Base-by-base conservation (phyloP, 2,888 invertebrate genomes). In the Eutolmus rufibarbis region DNA sequence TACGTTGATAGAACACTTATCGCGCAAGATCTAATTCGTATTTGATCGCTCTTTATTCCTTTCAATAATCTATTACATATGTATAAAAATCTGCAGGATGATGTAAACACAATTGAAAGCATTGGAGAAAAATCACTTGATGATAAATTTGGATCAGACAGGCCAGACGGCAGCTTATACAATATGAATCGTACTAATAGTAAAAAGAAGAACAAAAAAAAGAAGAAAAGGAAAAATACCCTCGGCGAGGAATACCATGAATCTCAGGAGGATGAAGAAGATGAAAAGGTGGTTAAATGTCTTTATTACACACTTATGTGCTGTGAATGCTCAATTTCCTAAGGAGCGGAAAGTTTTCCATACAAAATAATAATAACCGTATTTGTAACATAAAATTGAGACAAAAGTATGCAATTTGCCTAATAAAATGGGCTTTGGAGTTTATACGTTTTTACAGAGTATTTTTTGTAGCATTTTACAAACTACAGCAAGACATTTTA, bases 251-350 rank as follows among this genome's bases (percentile, higher is more conserved):
- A 88, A n/a, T 9, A 43, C 3, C 89, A 90, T 19, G 90, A 90
- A 28, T 90, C 89, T 43, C 91, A 92, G 86, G 92, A 92, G 46
- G 91, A 91, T 87, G 91, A 91, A 87, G 90, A 82, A 9, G 82
- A 82, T 7, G 40, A 40, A 40, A 82, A 57, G 51, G 57, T 91
- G 57, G 92, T 92, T 19, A 92, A 92, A 89, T 92, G 92, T 90
- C 90, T 92, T 31, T 92, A 92, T 89, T 92, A 91, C 89, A 91
- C 92, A 46, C 90, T 92, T 57, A 92, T 92, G 92, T 92, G 92
- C 90, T 92, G 92, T 90, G 92, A 92, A 89, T 92, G 92, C 89
- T 90, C 92, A 89, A 92, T 92, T 89, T 92, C 92, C 88, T 92
- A 91, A 88, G 43, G 37, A 84, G 12, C n/a, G 9, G 43, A 74